Base-by-base conservation (phyloP, 2,888 invertebrate species). In the Andrena marginata region DNA sequence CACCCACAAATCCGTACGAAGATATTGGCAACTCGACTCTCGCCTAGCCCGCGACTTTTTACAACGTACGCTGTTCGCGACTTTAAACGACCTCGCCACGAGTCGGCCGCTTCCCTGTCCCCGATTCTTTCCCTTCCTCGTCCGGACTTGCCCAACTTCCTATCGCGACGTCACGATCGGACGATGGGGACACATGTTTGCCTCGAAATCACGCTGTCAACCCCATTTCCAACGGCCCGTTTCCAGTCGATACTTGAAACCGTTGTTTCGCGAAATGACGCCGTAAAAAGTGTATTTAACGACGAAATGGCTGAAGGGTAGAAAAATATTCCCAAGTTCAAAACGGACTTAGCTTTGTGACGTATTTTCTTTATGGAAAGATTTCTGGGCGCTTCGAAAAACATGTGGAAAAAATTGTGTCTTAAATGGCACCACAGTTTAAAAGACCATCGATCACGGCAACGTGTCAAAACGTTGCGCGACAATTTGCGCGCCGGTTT, bases 1-100 rank as follows among this genome's bases (percentile, higher is more conserved):
- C 86, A 78, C 81, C 86, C 85, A 88, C 91, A 91, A 92, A 91
- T 92, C 89, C 84, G 75, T 68, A 87, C 69, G 76, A 85, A 88
- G 87, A 90, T 90, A 92, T 92, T 91, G 91, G 89, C 90, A 88
- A 84, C 85, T 85, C 77, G 81, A 82, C 70, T 85, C 48, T 13
- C 70, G 76, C 59, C 64, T 67, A 51, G 67, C 72, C 63, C 70
- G 51, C 16, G 49, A 51, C 60, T 77, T 77, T 73, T 72, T 77
- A 31, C 72, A n/a, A n/a, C 64, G 42, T 26, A 23, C 48, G 49
- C 59, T 74, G 56, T 64, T 64, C 72, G 69, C 74, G 59, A 79
- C 68, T 79, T 69, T 74, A 69, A 74, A 74, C 74, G 64, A 79
- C 48, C 51, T 49, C 33, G 33, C 60, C 56, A 23, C 31, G 67